phyloP scores from a whole-genome alignment of 2,888 invertebrate genomes.

The Metacarcinus magister region DNA sequence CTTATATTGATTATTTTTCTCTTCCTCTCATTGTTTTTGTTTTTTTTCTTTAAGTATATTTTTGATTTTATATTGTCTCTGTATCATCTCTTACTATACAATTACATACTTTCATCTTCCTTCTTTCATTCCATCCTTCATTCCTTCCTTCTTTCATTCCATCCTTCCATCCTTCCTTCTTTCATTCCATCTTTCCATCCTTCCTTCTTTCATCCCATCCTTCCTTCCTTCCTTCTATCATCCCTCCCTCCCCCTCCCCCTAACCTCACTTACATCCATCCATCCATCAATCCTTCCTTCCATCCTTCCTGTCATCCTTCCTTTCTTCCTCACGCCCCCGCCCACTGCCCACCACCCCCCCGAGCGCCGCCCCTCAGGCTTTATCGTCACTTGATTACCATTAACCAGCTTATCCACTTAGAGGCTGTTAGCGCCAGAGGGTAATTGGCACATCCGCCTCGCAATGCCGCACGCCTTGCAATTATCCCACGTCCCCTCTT shows the following conservation, averaged over 20 bases:
- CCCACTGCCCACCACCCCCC: background rate
- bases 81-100: no score
- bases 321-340: background rate
- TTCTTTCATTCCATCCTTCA: background rate
- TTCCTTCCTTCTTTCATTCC: background rate
- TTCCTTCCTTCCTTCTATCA: background rate
- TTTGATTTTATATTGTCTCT: no score
- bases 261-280: background rate
- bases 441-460: conserved; percentile 61
- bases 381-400: conserved; percentile 69
- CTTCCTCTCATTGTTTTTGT: no score
- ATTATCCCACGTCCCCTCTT: background rate
- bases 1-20: no score
- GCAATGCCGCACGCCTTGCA: background rate
- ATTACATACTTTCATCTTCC: background rate
- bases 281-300: background rate
- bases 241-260: background rate
- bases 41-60: background rate
- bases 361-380: background rate
- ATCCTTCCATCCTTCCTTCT: background rate
- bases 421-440: conserved; percentile 60
- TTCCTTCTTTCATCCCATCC: background rate
- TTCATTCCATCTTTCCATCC: background rate
- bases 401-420: conserved; percentile 75
- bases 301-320: background rate